Evolutionary conservation across 1,140 invertebrate species (phyloP).

Genomic region (Drosophila jambulina): DNA sequence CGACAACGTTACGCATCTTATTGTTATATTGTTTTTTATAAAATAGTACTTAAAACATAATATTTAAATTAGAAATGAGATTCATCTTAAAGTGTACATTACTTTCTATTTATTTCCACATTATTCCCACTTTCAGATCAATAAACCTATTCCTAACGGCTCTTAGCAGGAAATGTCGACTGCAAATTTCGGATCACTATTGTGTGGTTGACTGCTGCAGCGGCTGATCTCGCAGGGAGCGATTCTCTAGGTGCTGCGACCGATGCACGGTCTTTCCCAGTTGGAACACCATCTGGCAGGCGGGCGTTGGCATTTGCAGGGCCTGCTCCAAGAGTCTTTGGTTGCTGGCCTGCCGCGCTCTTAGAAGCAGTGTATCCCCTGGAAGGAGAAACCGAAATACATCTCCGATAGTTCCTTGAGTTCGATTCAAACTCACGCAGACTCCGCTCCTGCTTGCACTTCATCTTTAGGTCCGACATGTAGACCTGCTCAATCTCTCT

Average conservation of each 20-base stretch:
- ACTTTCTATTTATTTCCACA: background rate
- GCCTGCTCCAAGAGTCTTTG: conserved; percentile 50
- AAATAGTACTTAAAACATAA: background rate
- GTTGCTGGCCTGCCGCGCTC: conserved; percentile 50
- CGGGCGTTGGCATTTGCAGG: conserved; percentile 53
- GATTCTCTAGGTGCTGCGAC: conserved; percentile 14
- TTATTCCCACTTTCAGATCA: too few relatives aligned
- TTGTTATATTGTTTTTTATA: background rate
- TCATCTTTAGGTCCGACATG: conserved; percentile 54
- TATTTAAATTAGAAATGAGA: too few relatives aligned
- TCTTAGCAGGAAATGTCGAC: background rate
- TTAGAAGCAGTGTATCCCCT: conserved; percentile 61
- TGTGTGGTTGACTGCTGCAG: background rate
- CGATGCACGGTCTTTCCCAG: conserved; percentile 15
- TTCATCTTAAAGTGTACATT: background rate
- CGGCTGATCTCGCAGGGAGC: background rate
- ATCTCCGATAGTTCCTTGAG: background rate
- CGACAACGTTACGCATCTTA: background rate
- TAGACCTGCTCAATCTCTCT: conserved; percentile 57
- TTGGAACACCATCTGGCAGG: conserved; percentile 54
- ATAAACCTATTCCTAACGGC: background rate
- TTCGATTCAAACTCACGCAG: conserved; percentile 57
- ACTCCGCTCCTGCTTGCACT: conserved; percentile 62
- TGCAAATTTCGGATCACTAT: background rate
- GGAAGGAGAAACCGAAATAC: conserved; percentile 15